These are phyloP conservation scores for Noctilio leporinus DNA, from an alignment of 2,113 vertebrate species.

Conservation along the genomic window DNA sequence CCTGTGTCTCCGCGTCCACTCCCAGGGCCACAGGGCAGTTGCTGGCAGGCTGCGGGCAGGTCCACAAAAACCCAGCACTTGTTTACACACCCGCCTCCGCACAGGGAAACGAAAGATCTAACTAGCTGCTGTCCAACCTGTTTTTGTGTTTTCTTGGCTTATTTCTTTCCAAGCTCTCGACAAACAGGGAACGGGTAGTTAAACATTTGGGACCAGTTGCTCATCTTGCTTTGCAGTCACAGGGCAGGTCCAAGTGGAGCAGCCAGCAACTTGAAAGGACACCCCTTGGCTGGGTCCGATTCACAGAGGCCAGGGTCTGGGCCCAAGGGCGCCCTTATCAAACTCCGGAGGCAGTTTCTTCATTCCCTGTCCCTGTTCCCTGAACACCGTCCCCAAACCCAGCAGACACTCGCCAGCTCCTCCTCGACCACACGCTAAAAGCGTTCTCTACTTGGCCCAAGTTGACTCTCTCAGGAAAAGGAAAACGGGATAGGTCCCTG, in stretches of 20 bases:
- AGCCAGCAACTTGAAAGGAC: conserved; percentile 39
- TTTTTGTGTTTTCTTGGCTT: conserved; percentile 43
- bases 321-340: not conserved
- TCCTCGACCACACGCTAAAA: not conserved
- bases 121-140: conserved; percentile 34
- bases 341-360: not conserved
- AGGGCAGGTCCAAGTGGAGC: not conserved
- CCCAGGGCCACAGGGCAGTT: not conserved
- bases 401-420: too few species aligned
- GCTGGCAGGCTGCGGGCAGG: not conserved
- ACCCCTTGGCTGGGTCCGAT: not conserved
- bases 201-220: conserved; percentile 26
- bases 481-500: not conserved
- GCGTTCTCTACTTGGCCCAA: not conserved
- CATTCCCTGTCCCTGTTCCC: not conserved
- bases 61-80: not conserved
- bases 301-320: not conserved
- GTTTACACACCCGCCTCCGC: not conserved
- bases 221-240: conserved; percentile 10
- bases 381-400: not conserved
- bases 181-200: conserved; percentile 28
- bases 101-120: not conserved
- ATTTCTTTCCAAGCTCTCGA: conserved; percentile 33
- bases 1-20: not conserved
- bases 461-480: not conserved